Conservation (phyloP, 1,140 invertebrate genomes). For the Aphaenogaster ashmeadi region DNA sequence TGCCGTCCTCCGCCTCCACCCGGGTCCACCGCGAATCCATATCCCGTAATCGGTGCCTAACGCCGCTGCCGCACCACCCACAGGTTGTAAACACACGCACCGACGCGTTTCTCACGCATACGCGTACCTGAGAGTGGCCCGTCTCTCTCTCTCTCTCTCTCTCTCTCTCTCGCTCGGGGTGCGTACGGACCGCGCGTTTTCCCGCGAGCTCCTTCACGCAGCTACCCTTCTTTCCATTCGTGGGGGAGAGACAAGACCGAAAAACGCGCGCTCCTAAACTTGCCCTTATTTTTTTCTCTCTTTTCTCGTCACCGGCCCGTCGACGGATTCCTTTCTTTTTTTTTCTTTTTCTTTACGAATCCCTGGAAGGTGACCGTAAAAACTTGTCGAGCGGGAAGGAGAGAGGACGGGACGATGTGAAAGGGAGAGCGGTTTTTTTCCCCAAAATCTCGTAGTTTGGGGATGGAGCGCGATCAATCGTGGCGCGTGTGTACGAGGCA, state of each 20-base stretch:
- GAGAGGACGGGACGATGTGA: too few relatives aligned
- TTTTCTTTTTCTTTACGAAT: not conserved
- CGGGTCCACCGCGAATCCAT: conserved; percentile 72
- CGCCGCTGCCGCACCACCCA: conserved; percentile 62
- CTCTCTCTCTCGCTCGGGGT: not conserved
- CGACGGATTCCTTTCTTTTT: not conserved
- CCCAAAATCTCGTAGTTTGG: conserved; percentile 37
- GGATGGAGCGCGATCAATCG: conserved; percentile 76
- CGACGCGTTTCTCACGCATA: conserved; percentile 54
- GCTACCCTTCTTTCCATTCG: not conserved
- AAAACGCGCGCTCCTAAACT: conserved; percentile 2
- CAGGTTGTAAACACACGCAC: conserved; percentile 61
- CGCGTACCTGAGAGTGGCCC: conserved; percentile 37
- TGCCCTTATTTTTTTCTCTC: not conserved
- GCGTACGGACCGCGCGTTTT: conserved; percentile 14
- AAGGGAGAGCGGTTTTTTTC: conserved; percentile 23
- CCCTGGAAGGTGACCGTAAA: not conserved
- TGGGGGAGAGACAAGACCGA: not conserved
- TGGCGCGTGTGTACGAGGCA: conserved; percentile 65
- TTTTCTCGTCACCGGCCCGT: not conserved
- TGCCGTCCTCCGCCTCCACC: conserved; percentile 60
- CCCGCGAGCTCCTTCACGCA: not conserved
- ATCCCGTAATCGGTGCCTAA: conserved; percentile 59
- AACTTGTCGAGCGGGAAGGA: conserved; percentile 32
- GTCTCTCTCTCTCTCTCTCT: not conserved